Percentiles rank a stretch among this genome's conserved stretches.
phyloP scores from a whole-genome alignment of 2,888 invertebrate genomes.

The Onchidella celtica region DNA sequence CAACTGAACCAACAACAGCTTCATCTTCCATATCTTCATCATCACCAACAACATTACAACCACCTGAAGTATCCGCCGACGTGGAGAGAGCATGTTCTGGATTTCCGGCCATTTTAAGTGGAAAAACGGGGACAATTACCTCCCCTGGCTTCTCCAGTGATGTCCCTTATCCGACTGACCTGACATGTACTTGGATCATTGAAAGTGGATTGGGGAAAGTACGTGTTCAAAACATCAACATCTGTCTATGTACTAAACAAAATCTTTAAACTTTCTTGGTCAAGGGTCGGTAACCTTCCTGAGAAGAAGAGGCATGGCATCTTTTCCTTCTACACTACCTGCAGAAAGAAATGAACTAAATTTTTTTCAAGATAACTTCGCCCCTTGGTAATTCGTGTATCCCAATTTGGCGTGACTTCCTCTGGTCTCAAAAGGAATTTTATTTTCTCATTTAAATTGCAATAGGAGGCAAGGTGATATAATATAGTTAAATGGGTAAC shows the following conservation, averaged over 20 bases:
- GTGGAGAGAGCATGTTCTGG: constrained; percentile 46
- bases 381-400: too few species aligned
- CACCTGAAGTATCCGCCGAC: background rate
- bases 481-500: too few species aligned
- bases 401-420: too few species aligned
- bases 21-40: background rate
- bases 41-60: background rate
- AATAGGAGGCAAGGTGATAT: too few species aligned
- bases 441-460: too few species aligned
- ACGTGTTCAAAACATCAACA: too few species aligned
- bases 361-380: too few species aligned
- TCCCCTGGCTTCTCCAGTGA: constrained; percentile 43
- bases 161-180: constrained; percentile 41
- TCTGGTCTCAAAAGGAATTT: too few species aligned
- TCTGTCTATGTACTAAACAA: background rate
- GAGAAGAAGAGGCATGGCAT: too few species aligned
- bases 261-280: background rate
- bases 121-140: constrained; percentile 32
- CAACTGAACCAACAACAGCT: background rate
- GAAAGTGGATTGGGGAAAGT: constrained; percentile 32
- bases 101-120: constrained; percentile 17
- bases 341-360: too few species aligned
- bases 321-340: too few species aligned
- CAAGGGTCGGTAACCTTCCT: background rate
- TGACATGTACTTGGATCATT: constrained; percentile 50